Conservation (phyloP, 1,140 invertebrate species). For the Fragariocoptes setiger region DNA sequence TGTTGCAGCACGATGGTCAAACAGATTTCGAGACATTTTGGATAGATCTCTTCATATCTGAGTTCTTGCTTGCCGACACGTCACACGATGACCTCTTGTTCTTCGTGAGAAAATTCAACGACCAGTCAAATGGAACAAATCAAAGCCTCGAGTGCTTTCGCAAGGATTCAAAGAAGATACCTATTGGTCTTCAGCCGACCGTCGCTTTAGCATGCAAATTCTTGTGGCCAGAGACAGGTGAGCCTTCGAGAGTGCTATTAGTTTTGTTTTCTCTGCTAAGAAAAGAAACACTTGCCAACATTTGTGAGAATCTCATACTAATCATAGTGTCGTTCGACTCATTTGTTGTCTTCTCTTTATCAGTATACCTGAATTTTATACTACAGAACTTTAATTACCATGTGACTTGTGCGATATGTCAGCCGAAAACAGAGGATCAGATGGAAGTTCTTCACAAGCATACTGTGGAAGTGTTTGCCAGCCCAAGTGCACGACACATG, state of each 20-base stretch:
- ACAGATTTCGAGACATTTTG: too few species aligned
- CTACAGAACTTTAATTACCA: slow-evolving; percentile 91
- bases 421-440: slow-evolving; percentile 77
- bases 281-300: too few species aligned
- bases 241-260: too few species aligned
- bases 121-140: slow-evolving; percentile 46
- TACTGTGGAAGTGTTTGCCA: slow-evolving; percentile 78
- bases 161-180: slow-evolving; percentile 77
- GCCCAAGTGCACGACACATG: slow-evolving; percentile 76
- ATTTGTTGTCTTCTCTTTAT: too few species aligned
- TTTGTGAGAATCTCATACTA: too few species aligned
- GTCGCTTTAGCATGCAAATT: too few species aligned
- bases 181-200: slow-evolving; percentile 68
- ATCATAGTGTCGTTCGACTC: too few species aligned
- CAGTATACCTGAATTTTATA: slow-evolving; percentile 91
- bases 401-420: slow-evolving; percentile 82
- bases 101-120: slow-evolving; percentile 74
- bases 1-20: too few species aligned
- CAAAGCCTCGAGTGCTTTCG: slow-evolving; percentile 70
- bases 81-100: slow-evolving; percentile 62
- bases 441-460: slow-evolving; percentile 70
- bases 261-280: too few species aligned
- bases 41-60: slow-evolving; percentile 72
- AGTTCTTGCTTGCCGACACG: slow-evolving; percentile 45
- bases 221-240: slow-evolving; percentile 99